Conservation (phyloP, 2,888 invertebrate genomes). For the Lochmaea capreae region DNA sequence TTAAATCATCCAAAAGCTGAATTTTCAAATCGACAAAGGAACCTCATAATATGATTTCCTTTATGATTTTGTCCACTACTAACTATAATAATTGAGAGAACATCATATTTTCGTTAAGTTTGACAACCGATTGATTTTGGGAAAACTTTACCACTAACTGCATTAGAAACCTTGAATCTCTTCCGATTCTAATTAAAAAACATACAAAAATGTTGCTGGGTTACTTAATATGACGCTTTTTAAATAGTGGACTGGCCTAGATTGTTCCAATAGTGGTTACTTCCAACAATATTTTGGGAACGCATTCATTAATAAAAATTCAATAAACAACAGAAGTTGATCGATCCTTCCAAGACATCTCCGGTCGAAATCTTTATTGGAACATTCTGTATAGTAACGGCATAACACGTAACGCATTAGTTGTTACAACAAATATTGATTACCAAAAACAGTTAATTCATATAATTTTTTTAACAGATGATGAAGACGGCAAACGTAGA, state of each 20-base stretch:
- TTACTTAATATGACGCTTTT: not conserved
- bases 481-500: constrained; percentile 72
- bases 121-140: too few relatives aligned
- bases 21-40: too few relatives aligned
- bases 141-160: too few relatives aligned
- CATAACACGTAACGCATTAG: constrained; percentile 10
- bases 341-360: not conserved
- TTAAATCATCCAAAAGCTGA: too few relatives aligned
- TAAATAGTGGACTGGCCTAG: not conserved
- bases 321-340: too few relatives aligned
- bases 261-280: not conserved
- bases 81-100: too few relatives aligned
- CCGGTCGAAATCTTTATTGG: not conserved
- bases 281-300: too few relatives aligned
- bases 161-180: too few relatives aligned
- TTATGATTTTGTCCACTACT: too few relatives aligned
- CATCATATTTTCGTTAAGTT: too few relatives aligned
- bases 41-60: too few relatives aligned
- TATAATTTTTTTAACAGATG: constrained; percentile 61
- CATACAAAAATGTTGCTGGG: not conserved
- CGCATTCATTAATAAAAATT: too few relatives aligned
- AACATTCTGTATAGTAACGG: not conserved
- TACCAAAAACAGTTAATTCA: constrained; percentile 13
- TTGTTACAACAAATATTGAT: constrained; percentile 2
- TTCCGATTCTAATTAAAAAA: not conserved